phyloP scores from a whole-genome alignment of 2,888 invertebrate species.

The Neoascia interrupta region DNA sequence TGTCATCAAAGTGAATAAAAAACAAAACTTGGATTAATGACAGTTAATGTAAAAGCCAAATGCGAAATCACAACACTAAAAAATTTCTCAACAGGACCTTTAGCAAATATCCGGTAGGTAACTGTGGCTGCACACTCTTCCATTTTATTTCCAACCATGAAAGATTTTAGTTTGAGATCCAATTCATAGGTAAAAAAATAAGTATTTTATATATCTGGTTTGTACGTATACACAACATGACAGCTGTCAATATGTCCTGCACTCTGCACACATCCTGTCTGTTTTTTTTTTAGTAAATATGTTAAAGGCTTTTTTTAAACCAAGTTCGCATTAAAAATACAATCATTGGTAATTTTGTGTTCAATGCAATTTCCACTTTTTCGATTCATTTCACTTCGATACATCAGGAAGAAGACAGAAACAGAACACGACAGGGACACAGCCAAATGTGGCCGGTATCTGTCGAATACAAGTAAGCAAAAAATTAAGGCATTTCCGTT shows the following conservation, averaged over 20 bases:
- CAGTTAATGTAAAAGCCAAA: neutral
- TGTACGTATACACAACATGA: neutral
- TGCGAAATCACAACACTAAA: neutral
- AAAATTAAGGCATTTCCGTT: constrained; percentile 20
- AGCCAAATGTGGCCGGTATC: constrained; percentile 9
- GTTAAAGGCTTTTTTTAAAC: constrained; percentile 5
- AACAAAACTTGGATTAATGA: neutral
- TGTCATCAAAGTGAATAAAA: neutral
- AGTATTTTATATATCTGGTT: neutral
- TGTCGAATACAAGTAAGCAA: constrained; percentile 2
- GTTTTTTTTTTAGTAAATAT: too few species aligned
- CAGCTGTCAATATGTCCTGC: constrained; percentile 1
- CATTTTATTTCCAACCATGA: too few species aligned
- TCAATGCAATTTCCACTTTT: constrained; percentile 32
- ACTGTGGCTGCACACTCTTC: too few species aligned
- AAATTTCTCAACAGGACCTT: neutral
- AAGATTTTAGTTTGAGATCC: too few species aligned
- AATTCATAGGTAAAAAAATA: constrained; percentile 4
- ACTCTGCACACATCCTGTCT: constrained; percentile 4
- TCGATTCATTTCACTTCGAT: constrained; percentile 33
- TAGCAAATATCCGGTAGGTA: too few species aligned
- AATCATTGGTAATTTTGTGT: constrained; percentile 21
- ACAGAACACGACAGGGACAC: constrained; percentile 9
- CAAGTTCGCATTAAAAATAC: constrained; percentile 21
- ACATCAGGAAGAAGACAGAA: constrained; percentile 2